These are phyloP conservation scores for Sinocyclocheilus anophthalmus DNA, from an alignment of 2,113 vertebrate genomes.

Conservation along the genomic window DNA sequence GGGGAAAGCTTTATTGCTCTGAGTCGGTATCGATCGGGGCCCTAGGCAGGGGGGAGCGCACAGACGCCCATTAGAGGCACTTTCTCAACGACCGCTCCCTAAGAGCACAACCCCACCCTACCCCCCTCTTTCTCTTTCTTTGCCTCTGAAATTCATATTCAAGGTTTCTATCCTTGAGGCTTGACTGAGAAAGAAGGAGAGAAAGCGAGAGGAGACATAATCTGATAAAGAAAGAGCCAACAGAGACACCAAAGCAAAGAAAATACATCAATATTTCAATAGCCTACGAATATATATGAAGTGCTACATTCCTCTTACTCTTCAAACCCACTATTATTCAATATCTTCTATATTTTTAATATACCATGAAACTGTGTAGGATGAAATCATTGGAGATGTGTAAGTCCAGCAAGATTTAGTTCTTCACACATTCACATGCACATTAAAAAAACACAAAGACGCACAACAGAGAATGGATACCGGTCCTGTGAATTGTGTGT, in stretches of 20 bases:
- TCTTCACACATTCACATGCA: conserved; percentile 21
- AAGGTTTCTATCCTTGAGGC: conserved; percentile 72
- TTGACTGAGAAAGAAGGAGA: conserved; percentile 20
- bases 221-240: conserved; percentile 57
- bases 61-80: conserved; percentile 74
- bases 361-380: conserved; percentile 17
- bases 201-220: conserved; percentile 28
- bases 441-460: not conserved
- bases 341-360: conserved; percentile 19
- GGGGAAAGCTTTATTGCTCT: conserved; percentile 85
- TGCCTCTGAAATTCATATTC: conserved; percentile 78
- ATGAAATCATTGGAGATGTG: conserved; percentile 12
- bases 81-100: conserved; percentile 75
- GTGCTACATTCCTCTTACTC: conserved; percentile 8
- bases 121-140: not conserved
- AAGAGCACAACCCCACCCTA: conserved; percentile 50
- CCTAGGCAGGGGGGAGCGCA: conserved; percentile 72
- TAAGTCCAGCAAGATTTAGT: not conserved
- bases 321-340: not conserved
- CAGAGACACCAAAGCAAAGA: conserved; percentile 45
- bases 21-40: conserved; percentile 86
- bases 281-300: conserved; percentile 22
- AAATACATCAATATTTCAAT: conserved; percentile 46
- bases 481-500: not conserved
- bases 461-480: conserved; percentile 1